phyloP scores from a whole-genome alignment of 2,888 invertebrate species.

The Microdon myrmicae region DNA sequence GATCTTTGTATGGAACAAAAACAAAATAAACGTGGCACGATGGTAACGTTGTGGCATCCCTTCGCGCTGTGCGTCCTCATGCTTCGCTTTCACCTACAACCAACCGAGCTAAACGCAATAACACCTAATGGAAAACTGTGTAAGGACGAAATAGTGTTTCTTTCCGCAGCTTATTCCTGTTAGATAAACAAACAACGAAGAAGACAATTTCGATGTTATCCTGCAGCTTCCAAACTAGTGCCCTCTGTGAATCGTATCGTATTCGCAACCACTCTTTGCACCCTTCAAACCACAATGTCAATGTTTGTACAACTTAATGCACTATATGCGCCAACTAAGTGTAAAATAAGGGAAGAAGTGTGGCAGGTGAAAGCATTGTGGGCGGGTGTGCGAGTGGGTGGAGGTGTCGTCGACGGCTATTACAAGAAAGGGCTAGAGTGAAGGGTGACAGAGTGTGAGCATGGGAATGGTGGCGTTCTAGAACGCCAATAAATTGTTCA shows the following conservation, averaged over 20 bases:
- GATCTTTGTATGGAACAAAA: too few relatives aligned
- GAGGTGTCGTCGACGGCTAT: slow-evolving; percentile 6
- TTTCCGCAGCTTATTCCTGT: background rate
- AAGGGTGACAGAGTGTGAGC: too few relatives aligned
- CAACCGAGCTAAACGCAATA: too few relatives aligned
- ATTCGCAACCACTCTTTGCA: background rate
- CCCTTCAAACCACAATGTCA: slow-evolving; percentile 39
- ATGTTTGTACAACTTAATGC: slow-evolving; percentile 49
- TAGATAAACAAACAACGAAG: background rate
- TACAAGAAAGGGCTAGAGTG: too few relatives aligned
- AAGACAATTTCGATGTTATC: slow-evolving; percentile 17
- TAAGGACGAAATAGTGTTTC: slow-evolving; percentile 10
- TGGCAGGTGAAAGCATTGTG: slow-evolving; percentile 17
- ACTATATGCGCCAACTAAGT: slow-evolving; percentile 39
- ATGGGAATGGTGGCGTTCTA: too few relatives aligned
- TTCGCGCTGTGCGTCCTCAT: too few relatives aligned
- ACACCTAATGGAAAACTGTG: too few relatives aligned
- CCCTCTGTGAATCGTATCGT: background rate
- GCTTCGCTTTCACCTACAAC: background rate
- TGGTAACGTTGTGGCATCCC: too few relatives aligned
- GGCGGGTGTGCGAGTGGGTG: background rate
- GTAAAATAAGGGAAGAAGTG: slow-evolving; percentile 21
- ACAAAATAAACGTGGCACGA: too few relatives aligned
- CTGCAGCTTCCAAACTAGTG: slow-evolving; percentile 1
- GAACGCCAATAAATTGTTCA: slow-evolving; percentile 46